Evolutionary conservation across 2,113 vertebrate species (phyloP), one percentile per base, ranked within the genome.

Genomic region (Tragelaphus buxtoni): DNA sequence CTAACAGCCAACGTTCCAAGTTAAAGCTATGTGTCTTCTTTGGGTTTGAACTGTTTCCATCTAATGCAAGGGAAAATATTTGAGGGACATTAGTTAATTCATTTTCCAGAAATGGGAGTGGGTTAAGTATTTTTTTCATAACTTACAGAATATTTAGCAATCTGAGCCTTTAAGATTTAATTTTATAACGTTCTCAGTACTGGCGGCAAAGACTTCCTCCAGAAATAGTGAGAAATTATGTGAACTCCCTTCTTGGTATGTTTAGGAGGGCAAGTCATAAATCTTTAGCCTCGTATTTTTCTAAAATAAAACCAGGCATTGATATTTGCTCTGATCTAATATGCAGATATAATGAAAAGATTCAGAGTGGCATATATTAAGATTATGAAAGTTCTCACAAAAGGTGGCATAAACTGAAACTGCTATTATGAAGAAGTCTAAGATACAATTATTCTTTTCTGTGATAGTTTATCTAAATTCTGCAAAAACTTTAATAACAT

Each of bases 61-160:
- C 90, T 85, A 96, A 94, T 96, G 79, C 90, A 86, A 72, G 96
- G 88, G 84, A 97, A 97, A 98, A 97, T 97, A 97, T 92, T 95
- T 97, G 95, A 96, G 94, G 80, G 88, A 94, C 56, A 95, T 92
- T 97, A 94, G 95, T 97, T 97, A 97, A 97, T 97, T 90, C 82
- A 82, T 97, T 97, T 97, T 97, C 98, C 97, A 97, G 97, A 92
- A 97, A 97, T 95, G 72, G 83, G 81, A 97, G 90, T 95, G 26
- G 45, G 32, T 69, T 61, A 91, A 94, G 84, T 91, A 53, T 92
- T 91, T 96, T 97, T 91, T 94, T 69, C 30, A 80, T 89, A 72
- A 55, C 87, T 91, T 97, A 97, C 94, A 97, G 96, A 97, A 97
- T 97, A 90, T 90, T 97, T 97, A 97, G 88, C 49, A 88, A 95